Evolutionary conservation across 2,113 vertebrate genomes (phyloP).

Genomic region (Oreocharis arfaki): DNA sequence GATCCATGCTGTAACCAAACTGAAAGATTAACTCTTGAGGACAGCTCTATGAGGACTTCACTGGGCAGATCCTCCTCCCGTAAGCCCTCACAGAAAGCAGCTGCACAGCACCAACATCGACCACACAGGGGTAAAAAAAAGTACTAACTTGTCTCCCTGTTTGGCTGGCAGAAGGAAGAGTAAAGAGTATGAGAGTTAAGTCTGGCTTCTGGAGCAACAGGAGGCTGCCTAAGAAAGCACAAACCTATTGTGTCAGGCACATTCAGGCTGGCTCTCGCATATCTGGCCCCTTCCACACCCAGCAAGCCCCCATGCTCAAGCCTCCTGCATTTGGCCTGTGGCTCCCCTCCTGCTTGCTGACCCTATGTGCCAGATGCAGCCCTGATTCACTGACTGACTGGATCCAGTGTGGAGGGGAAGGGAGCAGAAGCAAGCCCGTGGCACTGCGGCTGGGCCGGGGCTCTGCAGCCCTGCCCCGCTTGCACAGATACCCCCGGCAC

Average conservation of each 20-base stretch:
- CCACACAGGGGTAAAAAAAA: background rate
- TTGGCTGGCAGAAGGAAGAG: background rate
- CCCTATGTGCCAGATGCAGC: accelerated
- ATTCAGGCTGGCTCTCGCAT: background rate
- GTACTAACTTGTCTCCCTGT: background rate
- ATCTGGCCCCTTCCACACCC: background rate
- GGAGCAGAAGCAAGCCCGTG: background rate
- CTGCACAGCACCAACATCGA: background rate
- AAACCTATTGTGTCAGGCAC: background rate
- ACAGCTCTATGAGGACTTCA: background rate
- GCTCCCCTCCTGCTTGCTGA: background rate
- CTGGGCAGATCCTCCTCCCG: background rate
- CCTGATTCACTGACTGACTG: background rate
- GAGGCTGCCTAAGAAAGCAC: background rate
- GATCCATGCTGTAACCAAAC: background rate
- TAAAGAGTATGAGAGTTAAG: background rate
- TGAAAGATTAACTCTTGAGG: background rate
- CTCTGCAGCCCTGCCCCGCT: accelerated
- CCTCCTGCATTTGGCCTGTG: background rate
- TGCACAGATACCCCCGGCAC: accelerated
- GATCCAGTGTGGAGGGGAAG: accelerated
- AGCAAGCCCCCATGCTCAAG: accelerated
- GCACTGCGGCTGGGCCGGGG: accelerated
- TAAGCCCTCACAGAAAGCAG: background rate
- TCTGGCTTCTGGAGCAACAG: background rate